Evolutionary conservation across 2,888 invertebrate genomes (phyloP).

Genomic region (Dryobotodes eremita): DNA sequence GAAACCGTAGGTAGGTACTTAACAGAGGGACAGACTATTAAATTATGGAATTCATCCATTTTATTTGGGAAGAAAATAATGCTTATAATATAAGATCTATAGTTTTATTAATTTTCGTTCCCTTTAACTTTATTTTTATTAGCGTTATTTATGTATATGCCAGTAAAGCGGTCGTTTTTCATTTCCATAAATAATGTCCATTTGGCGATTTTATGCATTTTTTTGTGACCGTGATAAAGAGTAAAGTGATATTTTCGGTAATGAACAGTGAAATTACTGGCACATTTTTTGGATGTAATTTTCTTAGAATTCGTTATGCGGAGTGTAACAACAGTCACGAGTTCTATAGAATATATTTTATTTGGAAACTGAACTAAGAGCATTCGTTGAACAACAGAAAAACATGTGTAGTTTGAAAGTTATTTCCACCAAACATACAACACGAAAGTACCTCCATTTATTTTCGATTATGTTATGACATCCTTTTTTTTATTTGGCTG

Average conservation of each 20-base stretch:
- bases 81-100: background rate
- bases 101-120: constrained; percentile 26
- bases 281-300: background rate
- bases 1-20: too few species aligned
- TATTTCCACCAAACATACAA: background rate
- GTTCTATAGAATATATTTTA: background rate
- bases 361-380: background rate
- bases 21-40: background rate
- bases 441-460: background rate
- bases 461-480: background rate
- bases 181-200: constrained; percentile 61
- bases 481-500: too few species aligned
- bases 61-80: background rate
- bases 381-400: background rate
- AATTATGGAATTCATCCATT: too few species aligned
- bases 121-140: constrained; percentile 36
- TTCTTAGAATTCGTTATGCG: background rate
- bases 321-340: background rate
- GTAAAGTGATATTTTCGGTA: constrained; percentile 44
- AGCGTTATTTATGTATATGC: constrained; percentile 52
- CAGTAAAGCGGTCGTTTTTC: constrained; percentile 53
- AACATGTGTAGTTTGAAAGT: background rate
- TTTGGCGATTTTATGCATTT: constrained; percentile 58
- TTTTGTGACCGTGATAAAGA: constrained; percentile 52
- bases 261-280: constrained; percentile 36